Evolutionary conservation across 2,113 vertebrate genomes (phyloP).

Genomic region (Eurypyga helias): DNA sequence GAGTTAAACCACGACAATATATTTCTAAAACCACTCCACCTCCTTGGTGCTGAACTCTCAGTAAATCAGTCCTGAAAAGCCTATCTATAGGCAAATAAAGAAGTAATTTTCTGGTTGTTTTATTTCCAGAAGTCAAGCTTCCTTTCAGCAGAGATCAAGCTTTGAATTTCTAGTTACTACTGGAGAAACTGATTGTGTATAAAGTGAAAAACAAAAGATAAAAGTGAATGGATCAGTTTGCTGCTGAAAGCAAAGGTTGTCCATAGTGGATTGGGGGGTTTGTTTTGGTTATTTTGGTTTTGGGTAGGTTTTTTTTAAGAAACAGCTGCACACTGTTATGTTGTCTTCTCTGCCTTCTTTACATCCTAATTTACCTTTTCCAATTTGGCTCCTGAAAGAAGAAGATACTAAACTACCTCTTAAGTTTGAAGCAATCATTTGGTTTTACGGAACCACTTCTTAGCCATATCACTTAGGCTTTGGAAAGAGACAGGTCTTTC

Average conservation of each 20-base stretch:
- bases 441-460: not conserved
- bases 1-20: no score
- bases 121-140: not conserved
- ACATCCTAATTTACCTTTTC: not conserved
- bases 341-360: not conserved
- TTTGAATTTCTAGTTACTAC: not conserved
- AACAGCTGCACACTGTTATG: not conserved
- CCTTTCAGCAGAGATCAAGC: not conserved
- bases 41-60: not conserved
- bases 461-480: not conserved
- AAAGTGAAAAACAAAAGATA: not conserved
- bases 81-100: not conserved
- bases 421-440: not conserved
- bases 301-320: not conserved
- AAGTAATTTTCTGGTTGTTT: not conserved
- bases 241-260: not conserved
- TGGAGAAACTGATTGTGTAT: not conserved
- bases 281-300: not conserved
- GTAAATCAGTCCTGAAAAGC: not conserved
- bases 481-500: not conserved
- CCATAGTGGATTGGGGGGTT: not conserved
- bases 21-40: not conserved
- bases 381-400: not conserved
- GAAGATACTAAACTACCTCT: not conserved
- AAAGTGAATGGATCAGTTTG: not conserved